These are phyloP conservation scores for Xiphophorus hellerii DNA, from an alignment of 2,113 vertebrate species.

Conservation along the genomic window DNA sequence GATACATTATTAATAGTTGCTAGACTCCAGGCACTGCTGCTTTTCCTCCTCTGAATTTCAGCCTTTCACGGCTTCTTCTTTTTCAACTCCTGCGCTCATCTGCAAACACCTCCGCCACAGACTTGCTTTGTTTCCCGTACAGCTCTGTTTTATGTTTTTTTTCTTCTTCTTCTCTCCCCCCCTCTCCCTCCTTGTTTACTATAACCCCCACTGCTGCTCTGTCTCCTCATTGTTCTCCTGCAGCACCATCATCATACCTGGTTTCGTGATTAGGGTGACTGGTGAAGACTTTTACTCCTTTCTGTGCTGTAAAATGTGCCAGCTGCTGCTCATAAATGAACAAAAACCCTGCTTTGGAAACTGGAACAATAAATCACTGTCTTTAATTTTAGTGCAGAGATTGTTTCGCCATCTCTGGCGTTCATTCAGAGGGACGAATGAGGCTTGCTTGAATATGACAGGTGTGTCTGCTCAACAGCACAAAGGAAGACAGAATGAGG, in stretches of 20 bases:
- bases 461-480: constrained; percentile 18
- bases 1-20: constrained; percentile 73
- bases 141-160: constrained; percentile 9
- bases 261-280: constrained; percentile 11
- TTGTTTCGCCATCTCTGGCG: constrained; percentile 3
- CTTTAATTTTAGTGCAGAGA: constrained; percentile 18
- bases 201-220: background rate
- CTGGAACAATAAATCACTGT: constrained; percentile 1
- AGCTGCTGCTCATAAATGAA: constrained; percentile 34
- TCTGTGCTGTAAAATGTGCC: constrained; percentile 4
- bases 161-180: too few species aligned
- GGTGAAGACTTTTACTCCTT: constrained; percentile 20
- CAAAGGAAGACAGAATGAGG: constrained; percentile 30
- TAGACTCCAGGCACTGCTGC: constrained; percentile 40
- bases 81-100: background rate
- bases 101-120: constrained; percentile 9
- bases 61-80: constrained; percentile 18
- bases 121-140: background rate
- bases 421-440: constrained; percentile 15
- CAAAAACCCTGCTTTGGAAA: constrained; percentile 27
- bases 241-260: constrained; percentile 26
- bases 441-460: constrained; percentile 19
- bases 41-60: constrained; percentile 31
- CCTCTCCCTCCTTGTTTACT: background rate
- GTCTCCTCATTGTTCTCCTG: constrained; percentile 25